Percentiles rank a stretch among this genome's conserved stretches.
Evolutionary conservation across 2,888 invertebrate genomes (phyloP).

Genomic region (Tipula confusa): DNA sequence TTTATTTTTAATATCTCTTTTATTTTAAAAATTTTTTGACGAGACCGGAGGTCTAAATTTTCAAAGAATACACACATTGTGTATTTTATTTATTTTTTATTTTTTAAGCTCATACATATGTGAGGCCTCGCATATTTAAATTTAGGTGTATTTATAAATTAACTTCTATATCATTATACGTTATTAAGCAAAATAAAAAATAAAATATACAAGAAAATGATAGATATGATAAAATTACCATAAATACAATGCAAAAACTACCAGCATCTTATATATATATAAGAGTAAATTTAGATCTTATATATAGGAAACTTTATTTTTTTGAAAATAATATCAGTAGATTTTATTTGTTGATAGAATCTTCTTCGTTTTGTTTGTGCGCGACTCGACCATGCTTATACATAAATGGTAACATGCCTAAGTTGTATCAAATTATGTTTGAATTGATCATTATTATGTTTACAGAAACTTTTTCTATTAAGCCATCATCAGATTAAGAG

Average conservation of each 20-base stretch:
- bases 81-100: too few relatives aligned
- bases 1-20: slow-evolving; percentile 21
- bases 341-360: slow-evolving; percentile 3
- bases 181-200: neutral
- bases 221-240: slow-evolving; percentile 25
- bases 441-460: neutral
- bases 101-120: too few relatives aligned
- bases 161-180: neutral
- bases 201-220: neutral
- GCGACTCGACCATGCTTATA: neutral
- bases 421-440: neutral
- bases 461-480: neutral
- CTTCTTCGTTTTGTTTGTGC: neutral
- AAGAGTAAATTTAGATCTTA: neutral
- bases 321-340: neutral
- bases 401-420: neutral
- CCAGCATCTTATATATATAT: neutral
- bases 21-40: neutral
- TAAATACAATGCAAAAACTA: neutral
- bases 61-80: neutral
- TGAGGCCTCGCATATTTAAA: neutral
- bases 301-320: neutral
- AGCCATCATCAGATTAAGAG: neutral
- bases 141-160: neutral
- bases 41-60: slow-evolving; percentile 1